A percentile compares a stretch with the other conserved stretches of the same genome.
These are phyloP conservation scores for Lycia hirtaria DNA, from an alignment of 2,888 invertebrate genomes.

Conservation along the genomic window DNA sequence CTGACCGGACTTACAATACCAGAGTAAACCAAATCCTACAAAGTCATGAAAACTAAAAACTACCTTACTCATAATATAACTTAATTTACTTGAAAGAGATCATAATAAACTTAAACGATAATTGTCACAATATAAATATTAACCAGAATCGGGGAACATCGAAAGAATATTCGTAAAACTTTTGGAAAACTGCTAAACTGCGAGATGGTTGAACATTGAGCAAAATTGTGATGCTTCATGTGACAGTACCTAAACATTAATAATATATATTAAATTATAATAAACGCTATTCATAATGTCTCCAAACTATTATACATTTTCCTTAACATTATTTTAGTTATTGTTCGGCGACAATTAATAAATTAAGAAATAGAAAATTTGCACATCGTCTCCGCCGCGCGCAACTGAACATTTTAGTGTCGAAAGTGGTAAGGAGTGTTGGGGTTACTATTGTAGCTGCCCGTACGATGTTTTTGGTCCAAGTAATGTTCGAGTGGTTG, in stretches of 20 bases:
- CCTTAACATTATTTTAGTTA: constrained; percentile 80
- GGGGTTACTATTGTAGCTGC: constrained; percentile 50
- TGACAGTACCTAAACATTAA: constrained; percentile 55
- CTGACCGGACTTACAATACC: constrained; percentile 41
- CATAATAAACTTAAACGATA: constrained; percentile 82
- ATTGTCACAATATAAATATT: constrained; percentile 76
- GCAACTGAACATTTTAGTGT: constrained; percentile 49
- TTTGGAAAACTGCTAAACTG: constrained; percentile 31
- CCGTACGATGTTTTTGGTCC: constrained; percentile 47
- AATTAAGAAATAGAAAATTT: constrained; percentile 79
- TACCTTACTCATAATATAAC: constrained; percentile 68
- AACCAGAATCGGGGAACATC: constrained; percentile 42
- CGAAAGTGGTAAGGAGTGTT: constrained; percentile 1
- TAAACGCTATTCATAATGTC: constrained; percentile 69
- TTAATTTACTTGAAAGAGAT: constrained; percentile 78
- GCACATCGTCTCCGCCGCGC: constrained; percentile 62
- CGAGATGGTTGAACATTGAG: constrained; percentile 47
- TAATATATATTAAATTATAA: constrained; percentile 71
- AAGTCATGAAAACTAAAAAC: constrained; percentile 37
- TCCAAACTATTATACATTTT: constrained; percentile 78
- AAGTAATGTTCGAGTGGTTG: constrained; percentile 46
- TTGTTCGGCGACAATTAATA: constrained; percentile 69
- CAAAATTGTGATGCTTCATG: constrained; percentile 66
- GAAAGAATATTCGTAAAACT: constrained; percentile 9
- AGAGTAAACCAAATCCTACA: constrained; percentile 37